These are phyloP conservation scores for Leptinotarsa texana DNA, from an alignment of 1,140 invertebrate species.

Conservation along the genomic window DNA sequence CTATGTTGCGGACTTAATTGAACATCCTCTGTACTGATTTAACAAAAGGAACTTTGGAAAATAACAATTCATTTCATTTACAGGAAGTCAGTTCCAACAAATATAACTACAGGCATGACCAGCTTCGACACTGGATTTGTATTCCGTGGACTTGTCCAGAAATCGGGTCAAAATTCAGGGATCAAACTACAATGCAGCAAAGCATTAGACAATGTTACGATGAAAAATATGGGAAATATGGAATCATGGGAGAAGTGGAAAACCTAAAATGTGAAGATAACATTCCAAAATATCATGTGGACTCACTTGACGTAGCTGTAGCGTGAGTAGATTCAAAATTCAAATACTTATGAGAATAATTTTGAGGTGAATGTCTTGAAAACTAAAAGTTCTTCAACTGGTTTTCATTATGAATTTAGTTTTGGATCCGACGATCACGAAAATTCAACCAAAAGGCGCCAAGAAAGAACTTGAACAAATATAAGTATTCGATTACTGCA, in stretches of 20 bases:
- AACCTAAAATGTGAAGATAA: background rate
- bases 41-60: too few relatives aligned
- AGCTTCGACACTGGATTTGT: constrained; percentile 29
- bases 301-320: constrained; percentile 23
- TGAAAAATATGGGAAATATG: background rate
- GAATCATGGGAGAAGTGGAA: constrained; percentile 2
- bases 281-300: constrained; percentile 9
- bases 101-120: constrained; percentile 29
- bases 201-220: constrained; percentile 7
- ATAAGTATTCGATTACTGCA: too few relatives aligned
- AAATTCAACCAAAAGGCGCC: too few relatives aligned
- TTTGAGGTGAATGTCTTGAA: too few relatives aligned
- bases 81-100: constrained; percentile 16
- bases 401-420: too few relatives aligned
- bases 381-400: too few relatives aligned
- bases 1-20: too few relatives aligned
- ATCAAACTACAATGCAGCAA: background rate
- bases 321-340: background rate
- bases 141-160: constrained; percentile 30
- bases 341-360: too few relatives aligned
- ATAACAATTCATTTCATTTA: background rate
- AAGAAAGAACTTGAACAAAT: too few relatives aligned
- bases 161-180: background rate
- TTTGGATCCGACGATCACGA: too few relatives aligned
- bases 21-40: too few relatives aligned